Evolutionary conservation across 2,113 vertebrate species (phyloP), one percentile per base, ranked within the genome.

Genomic region (Martes martes): DNA sequence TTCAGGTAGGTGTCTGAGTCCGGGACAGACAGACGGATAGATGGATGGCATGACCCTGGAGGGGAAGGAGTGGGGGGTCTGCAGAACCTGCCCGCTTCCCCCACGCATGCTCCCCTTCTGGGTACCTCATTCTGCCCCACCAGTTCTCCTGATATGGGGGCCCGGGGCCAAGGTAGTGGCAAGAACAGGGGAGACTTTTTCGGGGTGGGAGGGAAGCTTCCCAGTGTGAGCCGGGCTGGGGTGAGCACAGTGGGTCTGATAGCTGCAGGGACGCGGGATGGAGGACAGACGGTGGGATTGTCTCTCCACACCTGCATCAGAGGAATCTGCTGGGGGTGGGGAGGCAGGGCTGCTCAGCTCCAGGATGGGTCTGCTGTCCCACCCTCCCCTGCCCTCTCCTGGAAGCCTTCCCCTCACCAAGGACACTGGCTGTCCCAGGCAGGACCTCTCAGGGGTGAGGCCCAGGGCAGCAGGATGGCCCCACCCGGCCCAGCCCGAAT

Each of bases 1-100:
- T 3, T 98, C 99, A 98, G 99, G 99, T 99, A 95, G 95, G 74
- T 83, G 11, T 57, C 15, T 10, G 65, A 2, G 36, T 57, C 57
- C 59, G 0, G 3, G 8, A 26, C 71, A 4, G 74, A 28, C 26
- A 31, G 74, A 28, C 0, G 24, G 39, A 59, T 59, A 23, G 57
- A 16, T 2, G 14, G 73, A 16, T 1, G 24, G 82, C 45, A 3
- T 10, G 13, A 11, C 1, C 21, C n/a, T 2, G 6, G 0, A 2
- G 42, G 23, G 36, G n/a, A 21, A 33, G 78, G 57, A 19, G 7
- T 7, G 21, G 14, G 4, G 31, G 69, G 15, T 76, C 65, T 52
- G 21, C 33, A 2, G 59, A 11, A 7, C 87, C 7, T 0, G 0
- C 59, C 55, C 0, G 0, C 28, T 39, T 79, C 59, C 52, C 63